Evolutionary conservation across 1,140 invertebrate genomes (phyloP), one percentile per base, ranked within the genome.

Genomic region (Riptortus pedestris): DNA sequence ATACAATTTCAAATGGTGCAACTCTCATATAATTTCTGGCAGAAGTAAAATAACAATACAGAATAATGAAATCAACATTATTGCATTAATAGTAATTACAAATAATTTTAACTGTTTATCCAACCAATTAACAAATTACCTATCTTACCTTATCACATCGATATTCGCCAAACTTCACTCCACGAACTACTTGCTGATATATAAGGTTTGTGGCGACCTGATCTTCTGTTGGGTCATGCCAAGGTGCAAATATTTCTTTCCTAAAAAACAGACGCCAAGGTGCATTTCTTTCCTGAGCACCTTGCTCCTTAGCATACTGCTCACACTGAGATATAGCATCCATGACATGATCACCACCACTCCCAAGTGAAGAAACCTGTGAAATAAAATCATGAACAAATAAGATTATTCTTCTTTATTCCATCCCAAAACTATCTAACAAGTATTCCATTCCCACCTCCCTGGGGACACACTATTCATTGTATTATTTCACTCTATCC

Each of bases 311-410:
- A 2, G 96, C 96, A 75, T 98, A 99, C 72, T 99, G 96, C 74
- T 99, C 96, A 76, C 96, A 99, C 74, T 98, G 96, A 0, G 93
- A 96, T 71, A 99, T 98, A 1, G 96, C 96, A 78, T 99, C 97
- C 94, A 99, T 97, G 0, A 99, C 95, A 74, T 99, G 96, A 77
- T 99, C 96, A 2, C 93, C 93, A 11, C 96, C 96, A 77, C 93
- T 96, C 26, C 96, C 96, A 29, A 99, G 77, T 0, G 96, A 98
- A 28, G 95, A 97, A 29, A 87, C 83, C 83, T 84, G 68, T 20
- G 64, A 60, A 62, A 66, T 14, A 45, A 16, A 48, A 24, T 31
- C 11, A n/a, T n/a, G n/a, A n/a, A n/a, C n/a, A n/a, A n/a, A n/a
- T n/a, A n/a, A n/a, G n/a, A 16, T 12, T 16, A n/a, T n/a, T n/a